A percentile compares a stretch with the other conserved stretches of the same genome.
Conservation (phyloP, 1,140 invertebrate species). For the Hylaeus anthracinus region DNA sequence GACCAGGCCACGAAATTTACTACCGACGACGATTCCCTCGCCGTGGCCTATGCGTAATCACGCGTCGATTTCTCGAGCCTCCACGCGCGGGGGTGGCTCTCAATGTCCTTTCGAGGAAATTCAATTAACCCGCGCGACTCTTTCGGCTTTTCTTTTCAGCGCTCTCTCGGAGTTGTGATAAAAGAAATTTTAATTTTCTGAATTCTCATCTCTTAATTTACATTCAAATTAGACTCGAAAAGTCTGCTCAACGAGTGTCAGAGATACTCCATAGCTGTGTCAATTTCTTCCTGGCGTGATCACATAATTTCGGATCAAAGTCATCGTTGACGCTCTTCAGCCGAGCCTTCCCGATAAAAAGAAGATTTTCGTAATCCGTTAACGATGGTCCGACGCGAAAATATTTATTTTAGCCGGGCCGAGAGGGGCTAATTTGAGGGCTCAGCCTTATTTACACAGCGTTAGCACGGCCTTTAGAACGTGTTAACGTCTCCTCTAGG, state of each 20-base stretch:
- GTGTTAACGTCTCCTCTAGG: slow-evolving; percentile 63
- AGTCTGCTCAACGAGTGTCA: neutral
- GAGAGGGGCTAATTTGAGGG: slow-evolving; percentile 63
- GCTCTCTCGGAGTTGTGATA: no score
- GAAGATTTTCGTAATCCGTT: slow-evolving; percentile 63
- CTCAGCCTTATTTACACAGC: slow-evolving; percentile 59
- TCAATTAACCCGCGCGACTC: neutral
- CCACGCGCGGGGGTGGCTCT: neutral
- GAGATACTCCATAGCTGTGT: neutral
- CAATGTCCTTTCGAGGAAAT: neutral
- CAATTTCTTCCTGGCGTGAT: neutral
- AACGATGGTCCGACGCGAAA: slow-evolving; percentile 59
- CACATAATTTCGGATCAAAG: neutral
- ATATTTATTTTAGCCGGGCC: slow-evolving; percentile 66
- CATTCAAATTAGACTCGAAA: neutral
- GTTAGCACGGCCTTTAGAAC: slow-evolving; percentile 51
- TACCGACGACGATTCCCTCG: slow-evolving; percentile 4
- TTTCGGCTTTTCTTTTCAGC: no score
- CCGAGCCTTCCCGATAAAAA: neutral
- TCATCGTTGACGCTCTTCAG: neutral
- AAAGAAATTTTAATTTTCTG: no score
- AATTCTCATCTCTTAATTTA: no score
- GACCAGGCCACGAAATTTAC: slow-evolving; percentile 52
- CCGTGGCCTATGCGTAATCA: slow-evolving; percentile 1
- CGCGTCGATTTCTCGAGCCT: neutral